Conservation (phyloP, 2,113 vertebrate genomes). For the Corythornis madagascariensis region DNA sequence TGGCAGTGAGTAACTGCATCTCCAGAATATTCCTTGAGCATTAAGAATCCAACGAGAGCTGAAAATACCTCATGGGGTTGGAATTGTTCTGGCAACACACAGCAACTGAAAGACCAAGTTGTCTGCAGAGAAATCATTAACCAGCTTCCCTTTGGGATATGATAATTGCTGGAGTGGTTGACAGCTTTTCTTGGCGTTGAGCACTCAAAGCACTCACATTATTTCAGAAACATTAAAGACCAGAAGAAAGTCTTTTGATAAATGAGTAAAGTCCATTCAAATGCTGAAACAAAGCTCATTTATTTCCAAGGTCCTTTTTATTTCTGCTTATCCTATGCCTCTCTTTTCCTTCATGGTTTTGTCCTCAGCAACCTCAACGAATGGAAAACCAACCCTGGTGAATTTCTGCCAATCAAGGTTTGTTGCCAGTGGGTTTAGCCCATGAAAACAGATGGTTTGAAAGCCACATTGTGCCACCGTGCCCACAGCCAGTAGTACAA, state of each 20-base stretch:
- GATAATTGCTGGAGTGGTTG: constrained; percentile 52
- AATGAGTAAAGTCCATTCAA: constrained; percentile 39
- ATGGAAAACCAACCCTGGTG: not conserved
- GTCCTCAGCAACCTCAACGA: not conserved
- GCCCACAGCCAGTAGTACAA: not conserved
- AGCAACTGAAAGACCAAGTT: constrained; percentile 20
- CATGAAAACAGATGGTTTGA: constrained; percentile 42
- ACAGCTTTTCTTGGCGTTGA: constrained; percentile 10
- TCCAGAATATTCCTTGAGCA: not conserved
- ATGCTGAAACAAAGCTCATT: constrained; percentile 21
- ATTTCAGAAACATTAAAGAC: constrained; percentile 42
- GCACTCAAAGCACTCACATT: not conserved
- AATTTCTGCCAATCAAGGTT: not conserved
- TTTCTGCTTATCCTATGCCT: not conserved
- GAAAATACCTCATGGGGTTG: not conserved
- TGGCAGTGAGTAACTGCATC: not conserved
- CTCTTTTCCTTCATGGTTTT: not conserved
- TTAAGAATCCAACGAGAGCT: not conserved
- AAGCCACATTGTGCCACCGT: constrained; percentile 25
- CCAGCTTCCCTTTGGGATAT: not conserved
- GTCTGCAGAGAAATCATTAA: constrained; percentile 46
- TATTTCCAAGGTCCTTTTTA: not conserved
- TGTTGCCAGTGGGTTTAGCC: not conserved
- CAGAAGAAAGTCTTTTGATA: constrained; percentile 49
- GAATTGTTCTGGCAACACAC: not conserved